phyloP scores from a whole-genome alignment of 2,113 vertebrate genomes.

The Oreochromis spilurus region DNA sequence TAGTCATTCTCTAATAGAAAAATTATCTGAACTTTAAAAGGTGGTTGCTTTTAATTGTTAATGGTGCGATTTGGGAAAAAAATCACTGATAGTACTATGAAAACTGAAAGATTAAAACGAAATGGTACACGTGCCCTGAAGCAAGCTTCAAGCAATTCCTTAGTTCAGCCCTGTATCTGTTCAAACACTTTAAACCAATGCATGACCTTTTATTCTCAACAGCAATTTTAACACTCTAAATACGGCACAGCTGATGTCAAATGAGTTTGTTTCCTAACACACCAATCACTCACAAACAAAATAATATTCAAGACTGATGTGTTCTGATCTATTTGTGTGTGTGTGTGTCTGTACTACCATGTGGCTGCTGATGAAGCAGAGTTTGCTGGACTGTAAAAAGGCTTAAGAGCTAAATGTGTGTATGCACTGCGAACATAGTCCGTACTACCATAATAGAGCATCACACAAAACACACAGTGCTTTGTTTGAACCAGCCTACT shows the following conservation, averaged over 20 bases:
- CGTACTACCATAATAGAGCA: not conserved
- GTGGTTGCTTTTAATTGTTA: not conserved
- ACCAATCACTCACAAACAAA: not conserved
- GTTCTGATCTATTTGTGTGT: not conserved
- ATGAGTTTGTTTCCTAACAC: not conserved
- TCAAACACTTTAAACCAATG: not conserved
- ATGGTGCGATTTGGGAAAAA: not conserved
- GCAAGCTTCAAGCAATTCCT: not conserved
- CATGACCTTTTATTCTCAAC: not conserved
- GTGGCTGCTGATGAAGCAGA: not conserved
- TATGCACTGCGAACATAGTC: not conserved
- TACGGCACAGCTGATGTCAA: not conserved
- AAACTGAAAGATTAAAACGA: not conserved
- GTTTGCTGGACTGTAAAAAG: not conserved
- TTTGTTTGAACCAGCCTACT: not conserved
- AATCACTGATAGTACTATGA: not conserved
- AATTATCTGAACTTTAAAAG: not conserved
- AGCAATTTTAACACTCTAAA: not conserved
- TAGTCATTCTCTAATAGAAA: not conserved
- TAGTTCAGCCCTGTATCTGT: not conserved
- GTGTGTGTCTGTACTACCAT: not conserved
- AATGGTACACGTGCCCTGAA: not conserved
- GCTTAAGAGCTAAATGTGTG: not conserved
- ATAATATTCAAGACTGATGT: not conserved
- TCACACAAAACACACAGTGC: not conserved